These are phyloP conservation scores for Enteromius trimaculatus DNA, from an alignment of 2,797 vertebrate genomes.

Conservation along the genomic window DNA sequence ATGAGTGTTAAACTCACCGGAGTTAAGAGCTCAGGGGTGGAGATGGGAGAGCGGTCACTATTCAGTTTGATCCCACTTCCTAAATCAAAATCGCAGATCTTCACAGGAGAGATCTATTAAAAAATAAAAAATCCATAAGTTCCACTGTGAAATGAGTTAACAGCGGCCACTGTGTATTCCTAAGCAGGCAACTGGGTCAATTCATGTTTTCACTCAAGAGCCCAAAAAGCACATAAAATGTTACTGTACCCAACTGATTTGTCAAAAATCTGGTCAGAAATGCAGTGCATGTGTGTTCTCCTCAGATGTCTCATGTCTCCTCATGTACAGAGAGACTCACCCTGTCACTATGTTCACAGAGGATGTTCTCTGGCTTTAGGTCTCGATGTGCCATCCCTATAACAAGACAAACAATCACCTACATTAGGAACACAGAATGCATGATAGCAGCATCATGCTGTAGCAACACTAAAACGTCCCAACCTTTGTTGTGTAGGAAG, in stretches of 20 bases:
- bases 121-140: not conserved
- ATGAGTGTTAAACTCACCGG: slow-evolving; percentile 82
- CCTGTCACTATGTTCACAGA: slow-evolving; percentile 90
- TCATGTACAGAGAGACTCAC: slow-evolving; percentile 72
- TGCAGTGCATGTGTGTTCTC: slow-evolving; percentile 31
- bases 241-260: slow-evolving; percentile 39
- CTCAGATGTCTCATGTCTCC: slow-evolving; percentile 45
- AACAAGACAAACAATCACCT: not conserved
- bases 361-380: slow-evolving; percentile 96
- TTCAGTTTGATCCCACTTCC: slow-evolving; percentile 96
- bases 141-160: not conserved
- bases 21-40: slow-evolving; percentile 94
- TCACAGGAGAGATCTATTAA: slow-evolving; percentile 90
- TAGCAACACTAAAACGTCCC: not conserved
- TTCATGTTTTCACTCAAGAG: not conserved
- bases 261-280: slow-evolving; percentile 42
- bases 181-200: not conserved
- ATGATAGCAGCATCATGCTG: not conserved
- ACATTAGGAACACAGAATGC: not conserved
- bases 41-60: slow-evolving; percentile 93
- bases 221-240: not conserved
- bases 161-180: not conserved
- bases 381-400: slow-evolving; percentile 96
- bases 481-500: slow-evolving; percentile 98
- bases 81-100: slow-evolving; percentile 97